Base-by-base conservation (phyloP, 1,140 invertebrate genomes). In the Akabosia matsudoensis region DNA sequence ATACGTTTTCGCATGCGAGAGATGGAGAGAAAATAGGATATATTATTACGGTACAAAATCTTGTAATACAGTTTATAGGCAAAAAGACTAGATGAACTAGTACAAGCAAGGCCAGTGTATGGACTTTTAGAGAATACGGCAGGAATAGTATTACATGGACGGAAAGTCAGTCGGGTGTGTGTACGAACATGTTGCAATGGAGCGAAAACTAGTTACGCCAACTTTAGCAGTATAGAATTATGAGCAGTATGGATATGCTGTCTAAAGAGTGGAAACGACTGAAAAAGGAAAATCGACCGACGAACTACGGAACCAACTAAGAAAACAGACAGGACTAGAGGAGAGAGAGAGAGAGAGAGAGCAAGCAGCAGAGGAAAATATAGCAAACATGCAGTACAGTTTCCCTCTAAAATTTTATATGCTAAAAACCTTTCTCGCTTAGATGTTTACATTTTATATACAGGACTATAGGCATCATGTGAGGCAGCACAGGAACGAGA, bases 221-320 rank as follows among this genome's bases (percentile, higher is more conserved):
- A 61, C 54, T 16, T 13, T 3, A 61, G 54, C n/a, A 61, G 14
- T 7, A 61, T 24, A 61, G 4, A 16, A 61, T 61, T 24, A 61
- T n/a, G 24, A n/a, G 14, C 7, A 22, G 54, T 22, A 24, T 61
- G 54, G 54, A 24, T 61, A 14, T 61, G 54, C 7, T n/a, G 24
- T 61, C 14, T 7, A 61, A 61, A 31, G 22, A 67, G 61, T 30
- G 22, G 61, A 28, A 31, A 13, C 30, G 28, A 30, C 26, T 10
- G n/a, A 67, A 67, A 67, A 31, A 67, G 61, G 61, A 67, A 67
- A 67, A 67, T 67, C 61, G 61, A 67, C 61, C 61, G 61, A 28
- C 61, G 61, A 67, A 10, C 31, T 67, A 67, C 61, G 61, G 61
- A 67, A 67, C 61, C 28, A n/a, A n/a, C 61, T 56, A 56, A 67